These are phyloP conservation scores for Anableps anableps DNA, from an alignment of 2,797 vertebrate species.

Conservation along the genomic window DNA sequence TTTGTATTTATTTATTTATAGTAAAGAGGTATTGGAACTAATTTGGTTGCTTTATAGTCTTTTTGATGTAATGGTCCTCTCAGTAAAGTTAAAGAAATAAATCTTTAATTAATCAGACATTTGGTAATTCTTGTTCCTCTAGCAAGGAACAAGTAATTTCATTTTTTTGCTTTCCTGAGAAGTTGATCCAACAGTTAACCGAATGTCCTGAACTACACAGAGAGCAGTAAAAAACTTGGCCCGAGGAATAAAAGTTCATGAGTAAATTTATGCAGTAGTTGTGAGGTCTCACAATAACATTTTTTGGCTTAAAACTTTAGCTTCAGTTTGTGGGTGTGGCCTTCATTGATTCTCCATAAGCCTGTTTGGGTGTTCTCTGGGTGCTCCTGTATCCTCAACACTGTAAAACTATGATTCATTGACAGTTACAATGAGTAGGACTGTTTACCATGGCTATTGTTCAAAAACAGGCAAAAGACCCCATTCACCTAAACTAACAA, in stretches of 20 bases:
- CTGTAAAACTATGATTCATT: too few relatives aligned
- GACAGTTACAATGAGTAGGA: too few relatives aligned
- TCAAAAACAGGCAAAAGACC: too few relatives aligned
- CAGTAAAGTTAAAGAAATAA: background rate
- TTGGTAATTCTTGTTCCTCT: background rate
- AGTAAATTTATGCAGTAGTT: background rate
- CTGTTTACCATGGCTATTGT: background rate
- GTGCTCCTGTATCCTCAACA: background rate
- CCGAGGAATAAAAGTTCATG: background rate
- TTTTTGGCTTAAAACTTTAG: background rate
- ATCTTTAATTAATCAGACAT: background rate
- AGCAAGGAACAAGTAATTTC: background rate
- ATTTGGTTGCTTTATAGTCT: background rate
- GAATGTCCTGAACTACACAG: background rate
- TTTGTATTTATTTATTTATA: background rate
- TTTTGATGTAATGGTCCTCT: background rate
- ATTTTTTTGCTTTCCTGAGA: background rate
- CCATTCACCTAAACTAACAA: too few relatives aligned
- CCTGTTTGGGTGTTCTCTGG: background rate
- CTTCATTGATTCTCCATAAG: background rate
- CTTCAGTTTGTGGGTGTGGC: background rate
- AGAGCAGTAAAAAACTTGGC: background rate
- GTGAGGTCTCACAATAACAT: background rate
- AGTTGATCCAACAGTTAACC: background rate
- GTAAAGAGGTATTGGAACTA: background rate